phyloP scores from a whole-genome alignment of 2,113 vertebrate genomes.

The Vombatus ursinus region DNA sequence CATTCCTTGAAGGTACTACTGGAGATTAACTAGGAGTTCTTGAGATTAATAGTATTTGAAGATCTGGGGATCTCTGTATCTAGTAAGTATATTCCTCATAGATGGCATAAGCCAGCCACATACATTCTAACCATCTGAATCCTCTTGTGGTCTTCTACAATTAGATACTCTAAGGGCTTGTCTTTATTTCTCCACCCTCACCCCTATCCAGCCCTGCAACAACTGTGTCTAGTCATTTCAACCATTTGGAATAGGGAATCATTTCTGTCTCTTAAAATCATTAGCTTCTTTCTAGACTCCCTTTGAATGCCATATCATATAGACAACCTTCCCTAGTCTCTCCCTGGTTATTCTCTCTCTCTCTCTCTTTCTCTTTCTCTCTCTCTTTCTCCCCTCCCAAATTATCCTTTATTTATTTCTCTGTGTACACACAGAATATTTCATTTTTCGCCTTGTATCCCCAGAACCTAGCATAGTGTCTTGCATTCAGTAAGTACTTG shows the following conservation, averaged over 20 bases:
- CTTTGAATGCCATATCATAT: background rate
- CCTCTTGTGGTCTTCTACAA: background rate
- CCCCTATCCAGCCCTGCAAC: background rate
- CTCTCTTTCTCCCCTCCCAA: too few species aligned
- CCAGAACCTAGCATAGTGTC: background rate
- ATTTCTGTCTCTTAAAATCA: background rate
- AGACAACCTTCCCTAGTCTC: background rate
- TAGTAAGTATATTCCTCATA: background rate
- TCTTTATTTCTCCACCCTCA: background rate
- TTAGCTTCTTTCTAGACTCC: background rate
- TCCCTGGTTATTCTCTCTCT: too few species aligned
- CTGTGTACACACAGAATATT: background rate
- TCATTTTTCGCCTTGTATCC: background rate
- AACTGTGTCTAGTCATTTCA: background rate
- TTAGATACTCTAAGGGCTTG: background rate
- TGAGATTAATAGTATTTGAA: background rate
- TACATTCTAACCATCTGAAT: background rate
- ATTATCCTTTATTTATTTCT: too few species aligned
- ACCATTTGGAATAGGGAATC: background rate
- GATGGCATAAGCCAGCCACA: background rate
- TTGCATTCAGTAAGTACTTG: background rate
- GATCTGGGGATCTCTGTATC: background rate
- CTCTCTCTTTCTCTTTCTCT: background rate
- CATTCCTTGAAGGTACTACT: background rate
- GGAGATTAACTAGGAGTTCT: background rate